Percentiles rank a stretch among this genome's conserved stretches.
These are phyloP conservation scores for Melanostigma gelatinosum DNA, from an alignment of 2,113 vertebrate species.

Conservation along the genomic window DNA sequence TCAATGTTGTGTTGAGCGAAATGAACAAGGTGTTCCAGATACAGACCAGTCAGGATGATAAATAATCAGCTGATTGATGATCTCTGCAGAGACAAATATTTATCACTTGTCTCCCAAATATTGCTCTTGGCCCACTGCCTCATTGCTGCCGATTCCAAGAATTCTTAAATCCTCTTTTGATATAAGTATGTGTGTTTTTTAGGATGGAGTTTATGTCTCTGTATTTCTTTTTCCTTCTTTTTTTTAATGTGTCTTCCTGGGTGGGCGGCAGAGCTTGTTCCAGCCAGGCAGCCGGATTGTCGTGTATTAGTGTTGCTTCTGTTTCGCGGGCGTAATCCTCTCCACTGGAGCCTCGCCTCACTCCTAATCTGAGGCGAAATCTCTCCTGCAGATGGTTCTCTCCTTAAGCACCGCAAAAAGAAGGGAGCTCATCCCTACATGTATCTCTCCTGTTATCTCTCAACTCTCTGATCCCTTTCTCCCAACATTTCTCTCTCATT, in stretches of 20 bases:
- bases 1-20: constrained; percentile 7
- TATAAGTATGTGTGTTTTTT: not conserved
- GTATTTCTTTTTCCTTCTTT: constrained; percentile 7
- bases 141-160: not conserved
- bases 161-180: constrained; percentile 18
- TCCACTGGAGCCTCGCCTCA: constrained; percentile 69
- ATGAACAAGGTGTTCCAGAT: constrained; percentile 30
- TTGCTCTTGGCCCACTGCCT: constrained; percentile 44
- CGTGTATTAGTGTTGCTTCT: constrained; percentile 68
- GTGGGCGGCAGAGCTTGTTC: constrained; percentile 50
- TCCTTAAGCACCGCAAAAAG: constrained; percentile 88
- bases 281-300: constrained; percentile 70
- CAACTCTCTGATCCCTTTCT: constrained; percentile 55
- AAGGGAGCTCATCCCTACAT: constrained; percentile 82
- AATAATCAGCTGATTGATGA: constrained; percentile 55
- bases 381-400: constrained; percentile 88
- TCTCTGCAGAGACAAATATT: constrained; percentile 37
- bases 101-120: constrained; percentile 45
- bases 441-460: constrained; percentile 66
- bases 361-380: constrained; percentile 88
- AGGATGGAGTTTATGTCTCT: not conserved
- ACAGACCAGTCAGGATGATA: constrained; percentile 19
- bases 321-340: constrained; percentile 74
- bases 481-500: constrained; percentile 60
- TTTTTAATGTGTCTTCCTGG: constrained; percentile 31